phyloP scores from a whole-genome alignment of 2,888 invertebrate genomes.

The Polydrusus tereticollis region DNA sequence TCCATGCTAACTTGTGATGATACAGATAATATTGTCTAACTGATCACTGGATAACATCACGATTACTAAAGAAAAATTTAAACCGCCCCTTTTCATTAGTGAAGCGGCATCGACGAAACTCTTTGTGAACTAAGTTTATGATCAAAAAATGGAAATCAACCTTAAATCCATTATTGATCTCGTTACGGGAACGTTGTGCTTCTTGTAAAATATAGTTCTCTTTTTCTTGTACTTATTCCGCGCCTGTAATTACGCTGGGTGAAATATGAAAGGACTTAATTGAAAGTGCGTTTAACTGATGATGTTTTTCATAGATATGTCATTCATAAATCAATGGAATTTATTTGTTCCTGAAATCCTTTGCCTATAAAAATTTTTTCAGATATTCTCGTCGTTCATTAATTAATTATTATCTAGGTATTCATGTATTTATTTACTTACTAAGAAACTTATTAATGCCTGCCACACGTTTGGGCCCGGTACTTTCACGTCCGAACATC shows the following conservation, averaged over 20 bases:
- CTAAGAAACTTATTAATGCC: too few species aligned
- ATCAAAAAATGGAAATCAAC: constrained; percentile 39
- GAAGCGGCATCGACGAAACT: constrained; percentile 16
- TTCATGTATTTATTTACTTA: too few species aligned
- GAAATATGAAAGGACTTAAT: constrained; percentile 1
- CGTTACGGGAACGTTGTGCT: constrained; percentile 12
- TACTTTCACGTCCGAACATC: too few species aligned
- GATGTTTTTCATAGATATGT: neutral
- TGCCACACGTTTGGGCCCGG: too few species aligned
- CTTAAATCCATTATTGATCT: constrained; percentile 23
- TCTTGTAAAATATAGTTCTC: constrained; percentile 10
- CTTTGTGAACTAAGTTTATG: constrained; percentile 30
- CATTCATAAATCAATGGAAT: too few species aligned
- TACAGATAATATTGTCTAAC: neutral
- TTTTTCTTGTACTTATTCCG: neutral
- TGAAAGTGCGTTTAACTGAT: neutral
- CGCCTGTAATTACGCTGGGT: neutral
- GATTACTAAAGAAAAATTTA: neutral
- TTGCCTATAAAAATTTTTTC: too few species aligned
- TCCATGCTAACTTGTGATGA: too few species aligned
- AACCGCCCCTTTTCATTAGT: constrained; percentile 21
- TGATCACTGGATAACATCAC: neutral
- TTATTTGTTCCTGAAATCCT: too few species aligned
- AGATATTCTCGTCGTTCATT: too few species aligned
- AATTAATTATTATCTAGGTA: too few species aligned